These are phyloP conservation scores for Ichneumoninae sp. DNA, from an alignment of 2,888 invertebrate genomes.

Conservation along the genomic window DNA sequence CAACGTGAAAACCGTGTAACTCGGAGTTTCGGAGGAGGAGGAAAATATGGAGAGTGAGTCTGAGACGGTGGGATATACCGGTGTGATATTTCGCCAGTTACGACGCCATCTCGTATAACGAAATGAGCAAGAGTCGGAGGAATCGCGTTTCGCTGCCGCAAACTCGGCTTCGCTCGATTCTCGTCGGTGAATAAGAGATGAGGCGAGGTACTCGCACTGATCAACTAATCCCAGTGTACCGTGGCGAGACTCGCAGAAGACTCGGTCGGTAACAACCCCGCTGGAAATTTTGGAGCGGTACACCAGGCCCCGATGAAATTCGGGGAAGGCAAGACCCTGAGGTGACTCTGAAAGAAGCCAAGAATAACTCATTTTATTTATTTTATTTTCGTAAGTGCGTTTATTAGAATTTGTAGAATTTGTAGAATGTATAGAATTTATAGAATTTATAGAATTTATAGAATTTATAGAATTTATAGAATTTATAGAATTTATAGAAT, in stretches of 20 bases:
- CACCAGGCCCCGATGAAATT: too few relatives aligned
- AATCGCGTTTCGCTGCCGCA: constrained; percentile 43
- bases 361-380: too few relatives aligned
- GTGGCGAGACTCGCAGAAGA: constrained; percentile 73
- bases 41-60: constrained; percentile 1
- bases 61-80: constrained; percentile 18
- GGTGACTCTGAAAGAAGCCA: too few relatives aligned
- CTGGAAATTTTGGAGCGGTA: too few relatives aligned
- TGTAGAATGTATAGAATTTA: background rate
- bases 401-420: background rate
- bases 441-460: background rate
- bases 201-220: constrained; percentile 72
- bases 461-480: background rate
- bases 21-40: constrained; percentile 5
- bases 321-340: too few relatives aligned
- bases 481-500: background rate
- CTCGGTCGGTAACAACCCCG: constrained; percentile 47
- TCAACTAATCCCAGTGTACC: constrained; percentile 77
- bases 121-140: constrained; percentile 75
- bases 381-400: too few relatives aligned
- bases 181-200: constrained; percentile 76
- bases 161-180: constrained; percentile 59
- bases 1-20: constrained; percentile 50
- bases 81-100: constrained; percentile 38
- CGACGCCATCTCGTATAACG: constrained; percentile 65